These are phyloP conservation scores for crab-eating macaque (Macaca fascicularis) DNA, from an alignment of 2,113 vertebrate species.

Conservation along the genomic window DNA sequence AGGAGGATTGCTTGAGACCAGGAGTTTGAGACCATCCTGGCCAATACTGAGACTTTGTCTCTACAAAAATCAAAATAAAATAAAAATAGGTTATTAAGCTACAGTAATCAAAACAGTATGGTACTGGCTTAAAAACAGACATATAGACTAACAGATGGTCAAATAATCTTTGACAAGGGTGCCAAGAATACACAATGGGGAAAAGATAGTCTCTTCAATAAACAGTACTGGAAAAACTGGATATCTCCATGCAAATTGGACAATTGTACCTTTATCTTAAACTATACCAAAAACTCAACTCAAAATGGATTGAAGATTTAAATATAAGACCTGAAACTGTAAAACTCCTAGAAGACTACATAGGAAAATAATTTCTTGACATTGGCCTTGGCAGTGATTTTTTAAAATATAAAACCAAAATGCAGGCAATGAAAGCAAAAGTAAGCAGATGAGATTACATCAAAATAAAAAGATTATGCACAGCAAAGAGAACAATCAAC, in stretches of 20 bases:
- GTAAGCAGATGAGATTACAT: neutral
- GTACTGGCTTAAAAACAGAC: neutral
- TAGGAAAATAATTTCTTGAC: neutral
- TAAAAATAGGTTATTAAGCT: too few species aligned
- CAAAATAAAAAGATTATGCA: neutral
- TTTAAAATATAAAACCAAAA: neutral
- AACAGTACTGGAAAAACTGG: neutral
- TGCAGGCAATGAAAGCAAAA: neutral
- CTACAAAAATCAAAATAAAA: too few species aligned
- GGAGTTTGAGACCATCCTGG: too few species aligned
- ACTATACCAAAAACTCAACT: neutral
- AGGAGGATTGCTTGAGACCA: too few species aligned
- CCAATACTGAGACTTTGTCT: too few species aligned
- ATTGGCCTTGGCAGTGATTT: neutral
- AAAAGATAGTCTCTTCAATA: neutral
- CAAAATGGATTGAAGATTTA: neutral
- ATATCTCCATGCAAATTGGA: neutral
- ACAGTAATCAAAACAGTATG: neutral
- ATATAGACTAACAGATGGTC: neutral
- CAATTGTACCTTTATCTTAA: neutral
- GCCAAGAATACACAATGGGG: neutral
- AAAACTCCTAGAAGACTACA: neutral
- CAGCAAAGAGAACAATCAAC: neutral
- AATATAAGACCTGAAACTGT: neutral
- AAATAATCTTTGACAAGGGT: neutral